Base-by-base conservation (phyloP, 2,888 invertebrate genomes). In the Volucella zonaria region DNA sequence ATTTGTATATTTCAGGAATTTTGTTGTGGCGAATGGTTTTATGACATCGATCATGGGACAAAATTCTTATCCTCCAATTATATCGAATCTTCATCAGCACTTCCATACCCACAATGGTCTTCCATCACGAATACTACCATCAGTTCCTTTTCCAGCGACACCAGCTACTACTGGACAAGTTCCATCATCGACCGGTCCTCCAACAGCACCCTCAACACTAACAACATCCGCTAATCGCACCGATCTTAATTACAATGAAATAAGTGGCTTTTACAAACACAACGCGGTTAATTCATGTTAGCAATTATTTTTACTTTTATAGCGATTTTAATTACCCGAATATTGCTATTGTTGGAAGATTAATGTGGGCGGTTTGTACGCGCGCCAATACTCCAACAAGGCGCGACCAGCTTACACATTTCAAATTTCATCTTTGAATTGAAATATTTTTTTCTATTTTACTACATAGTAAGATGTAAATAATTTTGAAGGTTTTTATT, bases 11-110 rank as follows among this genome's bases (percentile, higher is more conserved):
- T 58, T 12, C 91, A 94, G 94, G 88, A 93, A 94, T 89, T 91
- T 94, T 88, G 94, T 94, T 74, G 94, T 94, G 81, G 94, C 94
- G 66, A 93, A 94, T 62, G 94, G 94, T 71, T 92, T 94, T 89
- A 94, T 94, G 89, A 92, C 90, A 89, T 91, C 91, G 87, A 91
- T 92, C 88, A 91, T 90, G 90, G 89, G 90, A 88, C 91, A 91
- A 87, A 87, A 88, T 74, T 87, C 90, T 89, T 90, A 90, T 89
- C 91, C 90, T 77, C 87, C 89, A 71, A 81, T 87, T 64, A 87
- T 90, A 87, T 81, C 82, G 58, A 82, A 85, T 79, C 79, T 87
- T 66, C 87, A 86, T 75, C 86, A 87, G 78, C 88, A 87, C 78
- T 87, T 82, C 76, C 86, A 87, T 85, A 75, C 80, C 56, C 82